Conservation (phyloP, 1,140 invertebrate species). For the Cydia amplana region DNA sequence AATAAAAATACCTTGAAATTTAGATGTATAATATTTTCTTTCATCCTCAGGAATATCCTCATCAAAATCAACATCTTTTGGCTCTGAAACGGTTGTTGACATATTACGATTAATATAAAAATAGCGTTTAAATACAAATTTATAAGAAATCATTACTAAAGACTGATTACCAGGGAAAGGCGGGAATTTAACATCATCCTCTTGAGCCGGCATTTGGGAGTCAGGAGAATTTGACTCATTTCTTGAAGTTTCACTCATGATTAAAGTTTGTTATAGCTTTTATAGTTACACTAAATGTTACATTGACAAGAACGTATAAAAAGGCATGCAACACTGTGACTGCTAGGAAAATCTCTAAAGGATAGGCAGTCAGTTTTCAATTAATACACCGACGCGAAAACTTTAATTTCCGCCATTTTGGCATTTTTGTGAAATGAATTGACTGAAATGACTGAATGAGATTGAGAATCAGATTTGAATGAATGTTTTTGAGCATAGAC, state of each 20-base stretch:
- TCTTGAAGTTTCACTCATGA: constrained; percentile 63
- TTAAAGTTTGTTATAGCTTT: constrained; percentile 34
- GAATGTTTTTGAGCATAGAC: constrained; percentile 19
- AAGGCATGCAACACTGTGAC: not conserved
- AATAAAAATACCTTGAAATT: constrained; percentile 56
- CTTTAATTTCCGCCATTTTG: constrained; percentile 59
- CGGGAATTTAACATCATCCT: constrained; percentile 64
- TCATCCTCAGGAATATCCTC: constrained; percentile 78
- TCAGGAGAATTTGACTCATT: constrained; percentile 52
- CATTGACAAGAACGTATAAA: constrained; percentile 31
- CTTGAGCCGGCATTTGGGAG: constrained; percentile 66
- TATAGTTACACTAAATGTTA: constrained; percentile 25
- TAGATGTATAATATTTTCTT: constrained; percentile 61
- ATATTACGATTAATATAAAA: constrained; percentile 28
- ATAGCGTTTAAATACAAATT: constrained; percentile 30
- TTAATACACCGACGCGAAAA: constrained; percentile 13
- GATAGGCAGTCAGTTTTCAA: constrained; percentile 5
- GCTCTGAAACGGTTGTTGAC: constrained; percentile 54
- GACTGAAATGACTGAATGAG: not conserved
- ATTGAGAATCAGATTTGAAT: too few relatives aligned
- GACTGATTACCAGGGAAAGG: constrained; percentile 60
- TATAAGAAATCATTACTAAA: not conserved
- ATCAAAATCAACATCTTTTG: constrained; percentile 76
- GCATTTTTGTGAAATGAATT: constrained; percentile 45
- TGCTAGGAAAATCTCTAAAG: not conserved